phyloP scores from a whole-genome alignment of 1,140 invertebrate species.

The Tenebrio molitor region DNA sequence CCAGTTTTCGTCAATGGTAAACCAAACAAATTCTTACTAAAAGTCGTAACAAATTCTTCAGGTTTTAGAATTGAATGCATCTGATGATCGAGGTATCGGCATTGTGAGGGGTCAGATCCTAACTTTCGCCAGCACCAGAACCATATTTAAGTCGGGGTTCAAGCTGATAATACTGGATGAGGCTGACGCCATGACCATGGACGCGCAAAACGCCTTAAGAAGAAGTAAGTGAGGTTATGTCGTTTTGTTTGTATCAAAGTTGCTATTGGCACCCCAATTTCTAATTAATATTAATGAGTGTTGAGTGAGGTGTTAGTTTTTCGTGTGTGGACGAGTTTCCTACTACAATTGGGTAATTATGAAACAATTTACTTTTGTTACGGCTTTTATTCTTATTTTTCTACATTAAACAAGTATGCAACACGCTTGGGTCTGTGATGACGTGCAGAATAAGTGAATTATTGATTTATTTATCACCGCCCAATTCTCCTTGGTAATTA shows the following conservation, averaged over 20 bases:
- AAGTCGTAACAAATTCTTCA: no score
- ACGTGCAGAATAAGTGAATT: background rate
- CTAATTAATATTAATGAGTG: background rate
- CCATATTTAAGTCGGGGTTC: slow-evolving; percentile 93
- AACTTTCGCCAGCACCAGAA: slow-evolving; percentile 96
- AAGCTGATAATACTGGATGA: slow-evolving; percentile 99
- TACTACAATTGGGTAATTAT: slow-evolving; percentile 10
- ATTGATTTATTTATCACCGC: slow-evolving; percentile 37
- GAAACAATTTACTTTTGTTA: background rate
- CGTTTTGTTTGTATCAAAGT: slow-evolving; percentile 42
- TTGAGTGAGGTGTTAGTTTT: background rate
- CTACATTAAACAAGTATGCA: background rate
- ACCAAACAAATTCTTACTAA: background rate
- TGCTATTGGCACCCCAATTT: slow-evolving; percentile 15
- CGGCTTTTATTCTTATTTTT: slow-evolving; percentile 7
- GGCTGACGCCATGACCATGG: slow-evolving; percentile 99
- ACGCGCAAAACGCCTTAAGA: slow-evolving; percentile 98
- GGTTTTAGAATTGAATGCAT: slow-evolving; percentile 96
- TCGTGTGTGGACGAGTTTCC: no score
- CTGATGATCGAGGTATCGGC: slow-evolving; percentile 98
- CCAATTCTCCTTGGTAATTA: slow-evolving; percentile 23
- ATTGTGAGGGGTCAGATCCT: slow-evolving; percentile 96
- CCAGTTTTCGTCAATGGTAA: slow-evolving; percentile 63
- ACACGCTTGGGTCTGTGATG: background rate
- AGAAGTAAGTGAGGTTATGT: slow-evolving; percentile 80